Evolutionary conservation across 2,888 invertebrate species (phyloP).

Genomic region (Ennomos erosarius): DNA sequence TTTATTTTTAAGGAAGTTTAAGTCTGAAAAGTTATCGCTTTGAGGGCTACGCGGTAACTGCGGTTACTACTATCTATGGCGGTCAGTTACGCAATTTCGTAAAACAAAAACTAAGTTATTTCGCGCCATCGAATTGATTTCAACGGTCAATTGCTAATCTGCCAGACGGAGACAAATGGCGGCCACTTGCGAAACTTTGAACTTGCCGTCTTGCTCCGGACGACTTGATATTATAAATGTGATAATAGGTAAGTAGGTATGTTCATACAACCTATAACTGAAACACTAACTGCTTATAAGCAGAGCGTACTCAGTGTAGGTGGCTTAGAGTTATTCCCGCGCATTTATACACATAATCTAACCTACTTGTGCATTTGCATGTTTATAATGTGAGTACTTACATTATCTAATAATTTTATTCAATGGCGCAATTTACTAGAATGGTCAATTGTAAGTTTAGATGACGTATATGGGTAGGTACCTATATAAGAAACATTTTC

Average conservation of each 20-base stretch:
- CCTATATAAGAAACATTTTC: too few species aligned
- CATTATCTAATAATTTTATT: constrained; percentile 23
- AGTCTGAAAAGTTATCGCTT: constrained; percentile 25
- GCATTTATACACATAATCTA: constrained; percentile 9
- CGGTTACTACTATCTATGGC: constrained; percentile 46
- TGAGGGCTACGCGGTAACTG: constrained; percentile 51
- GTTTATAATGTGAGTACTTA: background rate
- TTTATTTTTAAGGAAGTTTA: constrained; percentile 27
- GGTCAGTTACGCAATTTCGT: constrained; percentile 51
- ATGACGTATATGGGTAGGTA: too few species aligned
- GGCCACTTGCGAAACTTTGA: constrained; percentile 24
- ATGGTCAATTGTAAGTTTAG: background rate
- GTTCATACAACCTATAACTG: too few species aligned
- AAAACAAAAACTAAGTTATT: constrained; percentile 50
- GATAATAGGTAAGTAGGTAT: too few species aligned
- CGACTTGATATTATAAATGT: too few species aligned
- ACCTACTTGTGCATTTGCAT: background rate
- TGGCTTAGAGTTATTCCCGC: background rate
- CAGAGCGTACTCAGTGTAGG: too few species aligned
- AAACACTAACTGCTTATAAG: background rate
- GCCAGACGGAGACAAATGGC: constrained; percentile 15
- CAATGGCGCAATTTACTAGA: constrained; percentile 5
- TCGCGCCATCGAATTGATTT: constrained; percentile 58
- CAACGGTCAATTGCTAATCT: constrained; percentile 40
- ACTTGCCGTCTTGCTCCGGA: constrained; percentile 12